Evolutionary conservation across 2,113 vertebrate genomes (phyloP).

Genomic region (Oreochromis niloticus): DNA sequence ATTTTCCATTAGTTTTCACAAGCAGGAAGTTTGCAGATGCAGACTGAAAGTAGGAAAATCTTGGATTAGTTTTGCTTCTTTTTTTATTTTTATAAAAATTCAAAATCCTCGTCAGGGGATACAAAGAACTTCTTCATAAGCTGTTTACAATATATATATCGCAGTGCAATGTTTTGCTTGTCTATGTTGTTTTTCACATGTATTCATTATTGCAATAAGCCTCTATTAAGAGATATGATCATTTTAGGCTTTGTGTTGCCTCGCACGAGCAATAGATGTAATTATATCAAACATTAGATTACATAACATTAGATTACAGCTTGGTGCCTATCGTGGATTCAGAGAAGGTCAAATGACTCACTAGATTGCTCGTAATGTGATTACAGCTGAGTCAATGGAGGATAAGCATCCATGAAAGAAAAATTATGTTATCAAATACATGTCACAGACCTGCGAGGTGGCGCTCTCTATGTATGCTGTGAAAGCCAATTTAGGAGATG

Average conservation of each 20-base stretch:
- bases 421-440: conserved; percentile 43
- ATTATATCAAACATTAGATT: conserved; percentile 63
- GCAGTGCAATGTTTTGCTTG: neutral
- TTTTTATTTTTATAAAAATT: conserved; percentile 38
- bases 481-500: conserved; percentile 39
- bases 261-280: conserved; percentile 18
- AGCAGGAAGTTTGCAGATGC: conserved; percentile 50
- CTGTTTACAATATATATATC: neutral
- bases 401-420: conserved; percentile 51
- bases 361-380: conserved; percentile 53
- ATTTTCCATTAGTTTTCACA: conserved; percentile 65
- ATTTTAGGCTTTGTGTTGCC: conserved; percentile 25
- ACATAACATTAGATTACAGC: conserved; percentile 56
- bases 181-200: neutral
- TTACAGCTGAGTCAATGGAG: conserved; percentile 59
- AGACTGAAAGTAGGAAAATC: conserved; percentile 32
- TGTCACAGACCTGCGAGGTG: conserved; percentile 29
- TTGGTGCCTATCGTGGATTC: conserved; percentile 41
- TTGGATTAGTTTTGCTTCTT: conserved; percentile 12
- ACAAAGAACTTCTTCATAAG: neutral
- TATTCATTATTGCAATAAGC: neutral
- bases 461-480: neutral
- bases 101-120: neutral
- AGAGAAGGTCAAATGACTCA: conserved; percentile 68
- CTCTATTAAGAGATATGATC: conserved; percentile 28